Evolutionary conservation across 2,113 vertebrate genomes (phyloP).

Genomic region (Machaerirhynchus nigripectus): DNA sequence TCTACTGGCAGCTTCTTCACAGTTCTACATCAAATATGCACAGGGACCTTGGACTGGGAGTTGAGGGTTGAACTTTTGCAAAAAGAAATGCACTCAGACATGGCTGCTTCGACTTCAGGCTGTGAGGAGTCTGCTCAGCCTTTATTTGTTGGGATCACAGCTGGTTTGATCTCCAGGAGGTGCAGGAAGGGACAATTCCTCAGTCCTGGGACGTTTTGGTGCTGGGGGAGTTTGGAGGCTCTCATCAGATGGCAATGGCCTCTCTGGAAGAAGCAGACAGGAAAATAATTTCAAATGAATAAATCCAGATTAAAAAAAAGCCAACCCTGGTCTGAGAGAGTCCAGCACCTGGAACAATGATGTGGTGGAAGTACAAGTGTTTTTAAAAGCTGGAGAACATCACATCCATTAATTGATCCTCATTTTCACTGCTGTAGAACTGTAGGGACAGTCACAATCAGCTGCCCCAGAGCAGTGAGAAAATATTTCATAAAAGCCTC

Average conservation of each 20-base stretch:
- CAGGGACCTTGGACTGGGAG: not conserved
- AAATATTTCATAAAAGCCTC: not conserved
- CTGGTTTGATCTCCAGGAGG: not conserved
- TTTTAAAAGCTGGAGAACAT: not conserved
- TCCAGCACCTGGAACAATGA: not conserved
- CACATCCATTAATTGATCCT: not conserved
- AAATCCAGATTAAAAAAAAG: not conserved
- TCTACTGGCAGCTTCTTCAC: not conserved
- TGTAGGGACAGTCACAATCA: not conserved
- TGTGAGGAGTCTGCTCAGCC: not conserved
- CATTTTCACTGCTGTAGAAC: not conserved
- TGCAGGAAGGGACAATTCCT: constrained; percentile 19
- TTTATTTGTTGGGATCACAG: not conserved
- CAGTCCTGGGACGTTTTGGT: constrained; percentile 80
- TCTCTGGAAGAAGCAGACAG: constrained; percentile 71
- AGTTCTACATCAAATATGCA: not conserved
- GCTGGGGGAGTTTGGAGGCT: constrained; percentile 77
- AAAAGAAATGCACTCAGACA: not conserved
- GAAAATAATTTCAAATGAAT: not conserved
- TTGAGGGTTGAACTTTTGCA: not conserved
- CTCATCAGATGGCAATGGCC: constrained; percentile 74
- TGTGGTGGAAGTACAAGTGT: not conserved
- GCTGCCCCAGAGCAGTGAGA: not conserved
- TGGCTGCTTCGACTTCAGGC: not conserved
- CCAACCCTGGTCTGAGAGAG: not conserved